Percentiles rank a stretch among this genome's conserved stretches.
Evolutionary conservation across 2,113 vertebrate species (phyloP).

Genomic region (Phyllopteryx taeniolatus): DNA sequence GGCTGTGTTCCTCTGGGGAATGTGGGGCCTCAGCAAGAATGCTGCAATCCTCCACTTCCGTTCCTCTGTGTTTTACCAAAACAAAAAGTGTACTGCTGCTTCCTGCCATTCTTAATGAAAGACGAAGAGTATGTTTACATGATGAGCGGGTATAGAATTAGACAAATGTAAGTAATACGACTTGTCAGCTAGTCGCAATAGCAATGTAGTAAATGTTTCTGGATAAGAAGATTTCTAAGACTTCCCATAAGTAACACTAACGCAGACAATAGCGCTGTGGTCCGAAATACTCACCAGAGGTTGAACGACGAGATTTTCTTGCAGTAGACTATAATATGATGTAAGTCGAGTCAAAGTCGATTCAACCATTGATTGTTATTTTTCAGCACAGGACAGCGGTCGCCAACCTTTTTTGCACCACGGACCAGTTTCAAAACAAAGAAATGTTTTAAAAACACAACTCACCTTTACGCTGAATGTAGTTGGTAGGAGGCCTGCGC

Average conservation of each 20-base stretch:
- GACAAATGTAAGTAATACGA: background rate
- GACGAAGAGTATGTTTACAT: background rate
- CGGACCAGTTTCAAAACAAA: too few species aligned
- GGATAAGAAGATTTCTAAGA: background rate
- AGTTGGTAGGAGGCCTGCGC: too few species aligned
- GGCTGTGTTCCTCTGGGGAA: constrained; percentile 45
- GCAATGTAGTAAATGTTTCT: background rate
- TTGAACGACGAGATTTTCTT: too few species aligned
- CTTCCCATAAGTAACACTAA: too few species aligned
- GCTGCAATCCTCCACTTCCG: constrained; percentile 51
- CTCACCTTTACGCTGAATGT: too few species aligned
- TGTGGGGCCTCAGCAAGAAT: constrained; percentile 57
- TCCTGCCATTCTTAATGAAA: constrained; percentile 20
- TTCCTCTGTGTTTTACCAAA: constrained; percentile 26
- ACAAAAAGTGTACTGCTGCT: constrained; percentile 26
- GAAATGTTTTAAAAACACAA: too few species aligned
- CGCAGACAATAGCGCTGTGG: background rate
- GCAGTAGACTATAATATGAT: too few species aligned
- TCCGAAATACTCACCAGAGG: too few species aligned
- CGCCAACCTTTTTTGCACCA: too few species aligned
- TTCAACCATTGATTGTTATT: too few species aligned
- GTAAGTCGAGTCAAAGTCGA: too few species aligned
- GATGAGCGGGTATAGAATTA: background rate
- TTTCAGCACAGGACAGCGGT: too few species aligned
- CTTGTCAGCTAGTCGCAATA: background rate